A percentile compares a stretch with the other conserved stretches of the same genome.
These are phyloP conservation scores for Rosalia funebris DNA, from an alignment of 2,888 invertebrate genomes.

Conservation along the genomic window DNA sequence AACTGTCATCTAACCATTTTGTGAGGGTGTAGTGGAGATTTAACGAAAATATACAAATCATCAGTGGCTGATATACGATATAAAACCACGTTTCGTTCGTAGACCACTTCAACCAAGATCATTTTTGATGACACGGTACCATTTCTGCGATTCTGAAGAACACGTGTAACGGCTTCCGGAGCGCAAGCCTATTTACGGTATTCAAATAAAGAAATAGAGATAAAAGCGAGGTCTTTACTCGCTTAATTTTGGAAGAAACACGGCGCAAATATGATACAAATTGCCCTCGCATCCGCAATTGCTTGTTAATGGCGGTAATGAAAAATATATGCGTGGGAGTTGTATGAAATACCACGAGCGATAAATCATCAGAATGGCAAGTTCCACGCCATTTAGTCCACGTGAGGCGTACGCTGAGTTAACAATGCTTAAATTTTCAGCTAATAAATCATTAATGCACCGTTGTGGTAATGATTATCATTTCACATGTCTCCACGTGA, in stretches of 20 bases:
- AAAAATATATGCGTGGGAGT: conserved; percentile 15
- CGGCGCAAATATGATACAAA: not conserved
- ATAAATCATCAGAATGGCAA: conserved; percentile 14
- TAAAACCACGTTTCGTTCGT: too few relatives aligned
- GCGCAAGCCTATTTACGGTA: too few relatives aligned
- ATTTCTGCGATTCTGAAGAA: too few relatives aligned
- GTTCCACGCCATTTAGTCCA: conserved; percentile 23
- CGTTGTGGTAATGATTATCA: not conserved
- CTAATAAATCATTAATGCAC: conserved; percentile 5
- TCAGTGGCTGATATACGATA: too few relatives aligned
- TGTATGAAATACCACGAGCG: conserved; percentile 7
- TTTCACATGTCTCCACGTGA: not conserved
- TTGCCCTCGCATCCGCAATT: not conserved
- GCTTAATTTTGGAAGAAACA: not conserved
- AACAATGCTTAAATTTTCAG: conserved; percentile 15
- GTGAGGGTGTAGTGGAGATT: too few relatives aligned
- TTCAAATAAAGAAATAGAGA: too few relatives aligned
- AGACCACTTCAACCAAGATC: too few relatives aligned
- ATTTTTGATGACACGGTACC: too few relatives aligned
- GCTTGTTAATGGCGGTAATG: conserved; percentile 8
- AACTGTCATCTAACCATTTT: too few relatives aligned
- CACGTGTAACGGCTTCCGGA: too few relatives aligned
- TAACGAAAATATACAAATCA: too few relatives aligned
- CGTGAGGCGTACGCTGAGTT: conserved; percentile 10
- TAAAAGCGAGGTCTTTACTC: too few relatives aligned